Evolutionary conservation across 2,797 vertebrate species (phyloP).

Genomic region (Pristis pectinata): DNA sequence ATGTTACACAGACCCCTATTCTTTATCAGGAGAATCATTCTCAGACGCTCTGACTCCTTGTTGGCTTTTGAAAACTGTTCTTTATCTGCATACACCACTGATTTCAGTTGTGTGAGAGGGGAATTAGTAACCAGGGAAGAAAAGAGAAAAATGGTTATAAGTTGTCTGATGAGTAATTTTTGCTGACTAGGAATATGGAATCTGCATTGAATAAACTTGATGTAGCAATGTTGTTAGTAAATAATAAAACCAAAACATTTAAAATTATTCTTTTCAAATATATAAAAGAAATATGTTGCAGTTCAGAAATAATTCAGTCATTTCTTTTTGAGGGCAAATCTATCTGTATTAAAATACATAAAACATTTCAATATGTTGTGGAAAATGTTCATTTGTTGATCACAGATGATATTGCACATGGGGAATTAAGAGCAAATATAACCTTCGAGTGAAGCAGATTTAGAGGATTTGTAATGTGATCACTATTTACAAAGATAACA

Average conservation of each 20-base stretch:
- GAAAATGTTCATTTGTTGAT: too few species aligned
- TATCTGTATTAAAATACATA: too few species aligned
- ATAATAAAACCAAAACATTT: neutral
- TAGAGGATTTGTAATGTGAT: too few species aligned
- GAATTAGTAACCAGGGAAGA: neutral
- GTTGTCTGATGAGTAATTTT: neutral
- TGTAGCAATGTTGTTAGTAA: neutral
- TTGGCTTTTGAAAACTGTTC: slow-evolving; percentile 16
- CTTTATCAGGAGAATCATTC: slow-evolving; percentile 35
- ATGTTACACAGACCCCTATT: slow-evolving; percentile 9
- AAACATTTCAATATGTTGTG: too few species aligned
- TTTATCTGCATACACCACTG: slow-evolving; percentile 11
- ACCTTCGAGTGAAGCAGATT: too few species aligned
- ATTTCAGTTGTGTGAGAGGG: neutral
- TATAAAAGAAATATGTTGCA: too few species aligned
- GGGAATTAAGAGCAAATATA: too few species aligned
- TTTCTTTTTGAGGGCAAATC: too few species aligned
- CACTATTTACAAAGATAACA: too few species aligned
- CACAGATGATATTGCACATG: too few species aligned
- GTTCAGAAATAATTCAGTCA: too few species aligned
- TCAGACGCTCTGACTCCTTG: slow-evolving; percentile 29
- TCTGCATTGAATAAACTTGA: neutral
- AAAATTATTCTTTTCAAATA: too few species aligned
- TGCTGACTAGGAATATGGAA: neutral
- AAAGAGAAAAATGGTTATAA: neutral